phyloP scores from a whole-genome alignment of 2,888 invertebrate species.

The Azorinus chamasolen region DNA sequence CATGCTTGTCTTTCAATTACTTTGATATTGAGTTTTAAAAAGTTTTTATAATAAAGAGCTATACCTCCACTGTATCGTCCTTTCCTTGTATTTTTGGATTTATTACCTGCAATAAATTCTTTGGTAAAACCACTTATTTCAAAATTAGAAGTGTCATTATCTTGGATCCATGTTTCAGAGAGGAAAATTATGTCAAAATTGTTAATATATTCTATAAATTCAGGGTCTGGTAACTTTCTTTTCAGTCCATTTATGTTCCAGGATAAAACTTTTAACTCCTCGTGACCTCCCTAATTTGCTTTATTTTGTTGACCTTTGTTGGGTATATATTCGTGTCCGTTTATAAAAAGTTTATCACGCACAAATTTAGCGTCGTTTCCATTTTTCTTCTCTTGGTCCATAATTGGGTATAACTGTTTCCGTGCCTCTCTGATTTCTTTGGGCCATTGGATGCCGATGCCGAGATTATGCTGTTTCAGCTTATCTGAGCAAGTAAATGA shows the following conservation, averaged over 20 bases:
- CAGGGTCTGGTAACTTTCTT: slow-evolving; percentile 4
- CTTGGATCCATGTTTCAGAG: slow-evolving; percentile 7
- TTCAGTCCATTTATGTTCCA: slow-evolving; percentile 15
- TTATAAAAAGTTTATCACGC: slow-evolving; percentile 17
- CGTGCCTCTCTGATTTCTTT: slow-evolving; percentile 11
- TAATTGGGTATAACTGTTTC: slow-evolving; percentile 9
- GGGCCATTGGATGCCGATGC: slow-evolving; percentile 20
- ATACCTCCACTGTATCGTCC: slow-evolving; percentile 12
- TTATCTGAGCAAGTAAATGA: slow-evolving; percentile 5
- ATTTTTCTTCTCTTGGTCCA: background rate
- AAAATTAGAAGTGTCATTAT: background rate
- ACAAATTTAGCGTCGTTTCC: slow-evolving; percentile 6
- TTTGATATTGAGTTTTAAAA: background rate
- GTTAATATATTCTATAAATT: background rate
- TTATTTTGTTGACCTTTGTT: too few relatives aligned
- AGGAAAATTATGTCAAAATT: slow-evolving; percentile 11
- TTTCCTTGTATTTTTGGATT: background rate
- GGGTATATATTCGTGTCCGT: background rate
- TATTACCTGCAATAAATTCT: slow-evolving; percentile 1
- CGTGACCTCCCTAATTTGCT: slow-evolving; percentile 9
- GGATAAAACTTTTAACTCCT: slow-evolving; percentile 4
- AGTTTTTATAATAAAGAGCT: background rate
- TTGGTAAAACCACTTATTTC: slow-evolving; percentile 1
- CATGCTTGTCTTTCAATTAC: slow-evolving; percentile 1
- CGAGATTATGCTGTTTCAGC: slow-evolving; percentile 18